Percentiles rank a stretch among this genome's conserved stretches.
These are phyloP conservation scores for Melangyna quadrimaculata DNA, from an alignment of 2,888 invertebrate genomes.

Conservation along the genomic window DNA sequence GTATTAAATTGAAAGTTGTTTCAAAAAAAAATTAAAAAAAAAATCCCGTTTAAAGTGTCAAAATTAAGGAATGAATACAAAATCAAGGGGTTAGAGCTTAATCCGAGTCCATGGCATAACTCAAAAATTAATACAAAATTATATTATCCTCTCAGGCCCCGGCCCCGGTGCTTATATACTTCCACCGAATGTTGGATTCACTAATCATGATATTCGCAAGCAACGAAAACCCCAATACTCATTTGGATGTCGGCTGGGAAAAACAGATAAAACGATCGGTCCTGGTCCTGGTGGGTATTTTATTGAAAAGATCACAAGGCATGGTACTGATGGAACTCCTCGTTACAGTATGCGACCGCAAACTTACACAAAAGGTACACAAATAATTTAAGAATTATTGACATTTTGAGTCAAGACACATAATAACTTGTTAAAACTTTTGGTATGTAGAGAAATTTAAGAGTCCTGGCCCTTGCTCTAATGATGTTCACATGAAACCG, in stretches of 20 bases:
- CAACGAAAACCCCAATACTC: constrained; percentile 79
- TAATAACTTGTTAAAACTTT: neutral
- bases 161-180: constrained; percentile 81
- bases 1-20: neutral
- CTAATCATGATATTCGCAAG: constrained; percentile 83
- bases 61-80: constrained; percentile 32
- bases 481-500: constrained; percentile 75
- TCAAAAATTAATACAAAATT: neutral
- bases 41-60: neutral
- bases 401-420: neutral
- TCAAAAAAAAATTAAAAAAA: neutral
- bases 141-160: constrained; percentile 27
- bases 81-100: constrained; percentile 33
- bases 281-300: constrained; percentile 79
- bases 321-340: constrained; percentile 72
- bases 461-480: constrained; percentile 79
- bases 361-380: constrained; percentile 27
- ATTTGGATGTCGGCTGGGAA: constrained; percentile 75
- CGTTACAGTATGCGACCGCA: constrained; percentile 30
- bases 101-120: neutral
- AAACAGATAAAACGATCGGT: constrained; percentile 71
- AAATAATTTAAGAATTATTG: neutral
- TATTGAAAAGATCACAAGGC: constrained; percentile 76
- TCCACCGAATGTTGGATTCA: constrained; percentile 83
- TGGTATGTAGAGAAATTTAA: constrained; percentile 73